Evolutionary conservation across 2,888 invertebrate species (phyloP), one percentile per base, ranked within the genome.

Genomic region (Mythimna loreyi): DNA sequence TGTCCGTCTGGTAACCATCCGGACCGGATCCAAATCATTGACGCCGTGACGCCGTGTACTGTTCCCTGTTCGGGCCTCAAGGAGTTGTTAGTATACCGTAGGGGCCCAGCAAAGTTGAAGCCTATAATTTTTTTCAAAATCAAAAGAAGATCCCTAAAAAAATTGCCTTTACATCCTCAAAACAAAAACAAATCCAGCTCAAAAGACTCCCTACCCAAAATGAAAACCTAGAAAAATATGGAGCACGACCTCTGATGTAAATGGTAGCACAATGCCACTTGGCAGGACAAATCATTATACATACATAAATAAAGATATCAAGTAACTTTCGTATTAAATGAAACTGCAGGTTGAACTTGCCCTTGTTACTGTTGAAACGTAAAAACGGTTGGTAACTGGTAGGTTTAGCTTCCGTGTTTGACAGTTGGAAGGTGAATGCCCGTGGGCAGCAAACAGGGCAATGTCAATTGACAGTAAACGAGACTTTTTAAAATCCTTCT

Each of bases 401-500:
- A 62, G 40, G 67, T 66, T n/a, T 57, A 47, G 79, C 87, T 91
- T 91, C 91, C 91, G 91, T 71, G 65, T 89, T 59, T 72, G 79
- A 79, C 77, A 40, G 19, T 28, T 72, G 69, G 88, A 90, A 94
- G 94, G 94, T 93, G 90, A 93, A 90, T 91, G 93, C 89, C 93
- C 94, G 85, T 90, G 76, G 89, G 90, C 87, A 85, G 74, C 70
- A 86, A 84, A 71, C 84, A 85, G 88, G 87, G 89, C 92, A 93
- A 93, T 92, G 93, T 85, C 93, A 92, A 86, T 84, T 91, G 91
- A 84, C 92, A 92, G 88, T 86, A 90, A 92, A 86, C 88, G 90
- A 90, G 78, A 84, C 84, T 85, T 87, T 87, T 85, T 62, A 86
- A 89, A 86, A 87, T 84, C 87, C 87, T 89, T 86, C 83, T 85